Evolutionary conservation across 2,797 vertebrate species (phyloP).

Genomic region (Lutjanus campechanus): DNA sequence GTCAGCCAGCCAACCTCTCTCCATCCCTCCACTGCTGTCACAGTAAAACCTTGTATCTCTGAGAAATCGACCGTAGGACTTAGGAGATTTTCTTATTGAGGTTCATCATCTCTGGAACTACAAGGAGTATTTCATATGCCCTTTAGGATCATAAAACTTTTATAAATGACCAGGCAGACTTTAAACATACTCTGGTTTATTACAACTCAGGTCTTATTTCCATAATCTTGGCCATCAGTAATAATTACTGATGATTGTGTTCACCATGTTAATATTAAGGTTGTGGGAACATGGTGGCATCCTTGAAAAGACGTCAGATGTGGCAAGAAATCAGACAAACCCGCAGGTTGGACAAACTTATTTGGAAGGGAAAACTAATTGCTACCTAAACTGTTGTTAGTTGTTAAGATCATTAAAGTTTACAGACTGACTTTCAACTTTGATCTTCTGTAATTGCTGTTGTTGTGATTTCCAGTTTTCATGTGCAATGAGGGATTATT

Average conservation of each 20-base stretch:
- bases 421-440: not conserved
- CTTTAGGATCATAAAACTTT: slow-evolving; percentile 51
- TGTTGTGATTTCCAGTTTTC: not conserved
- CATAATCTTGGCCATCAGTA: slow-evolving; percentile 12
- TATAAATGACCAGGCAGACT: slow-evolving; percentile 37
- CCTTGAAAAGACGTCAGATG: not conserved
- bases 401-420: not conserved
- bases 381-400: not conserved
- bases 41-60: slow-evolving; percentile 56
- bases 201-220: slow-evolving; percentile 42
- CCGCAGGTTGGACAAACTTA: not conserved
- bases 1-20: slow-evolving; percentile 53
- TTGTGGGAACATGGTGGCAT: slow-evolving; percentile 11
- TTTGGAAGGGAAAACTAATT: slow-evolving; percentile 4
- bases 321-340: not conserved
- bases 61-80: slow-evolving; percentile 44
- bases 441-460: not conserved
- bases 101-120: slow-evolving; percentile 28
- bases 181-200: slow-evolving; percentile 37
- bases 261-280: slow-evolving; percentile 5
- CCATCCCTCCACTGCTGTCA: slow-evolving; percentile 41
- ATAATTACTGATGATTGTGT: too few relatives aligned
- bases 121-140: slow-evolving; percentile 45
- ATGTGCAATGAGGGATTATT: not conserved
- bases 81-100: slow-evolving; percentile 41